A percentile compares a stretch with the other conserved stretches of the same genome.
These are phyloP conservation scores for Melozone crissalis DNA, from an alignment of 2,113 vertebrate genomes.

Conservation along the genomic window DNA sequence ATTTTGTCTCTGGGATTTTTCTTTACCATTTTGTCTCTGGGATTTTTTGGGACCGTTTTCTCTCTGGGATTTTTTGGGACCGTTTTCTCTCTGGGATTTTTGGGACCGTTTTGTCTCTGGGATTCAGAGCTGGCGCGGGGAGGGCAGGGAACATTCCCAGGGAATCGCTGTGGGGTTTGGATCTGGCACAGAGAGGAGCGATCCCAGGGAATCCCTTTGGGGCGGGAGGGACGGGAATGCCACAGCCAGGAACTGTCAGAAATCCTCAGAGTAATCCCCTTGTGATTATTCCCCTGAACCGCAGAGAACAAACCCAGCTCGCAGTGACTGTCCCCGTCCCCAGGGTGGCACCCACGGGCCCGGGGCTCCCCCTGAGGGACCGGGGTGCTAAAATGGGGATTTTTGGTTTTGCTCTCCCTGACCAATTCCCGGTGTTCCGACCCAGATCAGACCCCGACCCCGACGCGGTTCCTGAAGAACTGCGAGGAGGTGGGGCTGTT, in stretches of 20 bases:
- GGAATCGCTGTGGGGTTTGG: fast-evolving
- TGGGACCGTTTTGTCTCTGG: too few relatives aligned
- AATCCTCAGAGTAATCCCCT: neutral
- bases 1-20: too few relatives aligned
- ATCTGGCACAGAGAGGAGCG: neutral
- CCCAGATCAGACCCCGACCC: constrained; percentile 96
- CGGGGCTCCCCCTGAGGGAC: neutral
- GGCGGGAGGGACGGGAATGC: neutral
- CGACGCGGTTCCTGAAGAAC: constrained; percentile 97
- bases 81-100: neutral
- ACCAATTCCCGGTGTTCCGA: neutral
- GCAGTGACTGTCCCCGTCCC: neutral
- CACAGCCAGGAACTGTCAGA: neutral
- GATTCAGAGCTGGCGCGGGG: too few relatives aligned
- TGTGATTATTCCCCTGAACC: fast-evolving
- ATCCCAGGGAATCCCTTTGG: neutral
- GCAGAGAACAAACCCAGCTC: neutral
- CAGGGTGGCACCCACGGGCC: fast-evolving
- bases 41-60: neutral
- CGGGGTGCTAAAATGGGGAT: neutral
- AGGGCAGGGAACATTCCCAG: neutral
- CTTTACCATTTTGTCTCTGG: too few relatives aligned
- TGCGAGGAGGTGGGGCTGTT: constrained; percentile 98
- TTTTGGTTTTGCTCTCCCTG: neutral
- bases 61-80: neutral